These are phyloP conservation scores for Gisinianus flammeolus DNA, from an alignment of 2,888 invertebrate genomes.

Conservation along the genomic window DNA sequence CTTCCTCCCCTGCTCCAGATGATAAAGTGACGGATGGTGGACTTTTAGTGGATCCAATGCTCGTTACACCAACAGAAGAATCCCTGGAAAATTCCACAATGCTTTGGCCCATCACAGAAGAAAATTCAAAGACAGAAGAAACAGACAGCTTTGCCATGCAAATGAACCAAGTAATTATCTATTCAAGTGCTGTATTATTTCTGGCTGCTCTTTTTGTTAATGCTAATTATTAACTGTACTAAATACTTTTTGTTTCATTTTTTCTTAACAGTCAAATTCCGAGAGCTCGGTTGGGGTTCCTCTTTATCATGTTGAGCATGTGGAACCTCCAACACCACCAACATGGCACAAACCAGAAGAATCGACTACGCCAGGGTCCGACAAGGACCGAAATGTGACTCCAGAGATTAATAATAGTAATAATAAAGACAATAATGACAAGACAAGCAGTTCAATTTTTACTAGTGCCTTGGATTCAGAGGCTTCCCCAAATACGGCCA, in stretches of 20 bases:
- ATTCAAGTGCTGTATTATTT: no score
- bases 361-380: constrained; percentile 16
- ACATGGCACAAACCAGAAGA: constrained; percentile 58
- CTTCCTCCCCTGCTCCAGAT: constrained; percentile 44
- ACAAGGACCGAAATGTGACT: background rate
- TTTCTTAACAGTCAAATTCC: constrained; percentile 41
- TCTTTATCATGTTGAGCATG: constrained; percentile 57
- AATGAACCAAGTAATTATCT: no score
- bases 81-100: constrained; percentile 48
- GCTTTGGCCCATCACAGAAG: constrained; percentile 28
- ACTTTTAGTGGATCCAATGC: constrained; percentile 32
- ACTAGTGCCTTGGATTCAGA: background rate
- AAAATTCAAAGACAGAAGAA: constrained; percentile 26
- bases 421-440: background rate
- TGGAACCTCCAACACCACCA: constrained; percentile 55
- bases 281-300: constrained; percentile 57
- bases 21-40: constrained; percentile 30
- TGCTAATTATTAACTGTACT: no score
- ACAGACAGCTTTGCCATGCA: background rate
- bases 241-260: no score
- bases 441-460: background rate
- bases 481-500: background rate
- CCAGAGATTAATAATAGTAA: background rate
- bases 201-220: no score
- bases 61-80: constrained; percentile 49